Evolutionary conservation across 1,140 invertebrate genomes (phyloP), one percentile per base, ranked within the genome.

Genomic region (Ceratosolen fusciceps): DNA sequence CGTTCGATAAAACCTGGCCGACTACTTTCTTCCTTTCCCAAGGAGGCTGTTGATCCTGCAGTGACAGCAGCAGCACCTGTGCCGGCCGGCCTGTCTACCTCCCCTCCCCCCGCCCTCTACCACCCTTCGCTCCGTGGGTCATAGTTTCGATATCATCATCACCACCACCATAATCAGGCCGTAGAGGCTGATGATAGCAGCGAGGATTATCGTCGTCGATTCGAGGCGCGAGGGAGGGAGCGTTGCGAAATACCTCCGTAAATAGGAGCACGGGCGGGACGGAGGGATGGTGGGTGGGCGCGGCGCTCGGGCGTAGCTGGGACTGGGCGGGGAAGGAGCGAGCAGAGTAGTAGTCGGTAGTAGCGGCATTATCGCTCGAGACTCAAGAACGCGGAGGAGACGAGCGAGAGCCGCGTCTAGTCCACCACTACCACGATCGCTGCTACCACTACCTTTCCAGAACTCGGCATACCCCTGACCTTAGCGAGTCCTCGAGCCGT

Each of bases 401-500:
- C 39, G 39, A 43, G 39, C 39, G 39, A 43, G 39, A 43, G 39
- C 39, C 39, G 12, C 39, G 5, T 7, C 39, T 43, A 43, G 5
- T 43, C 39, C n/a, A n/a, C n/a, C n/a, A n/a, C n/a, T n/a, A n/a
- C n/a, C n/a, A n/a, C n/a, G n/a, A n/a, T 3, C 65, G 52, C 71
- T 73, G 67, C 49, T 76, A 43, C 73, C 84, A 7, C 39, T 47
- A 43, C 39, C 81, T 82, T 87, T 85, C 81, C 83, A 83, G 74
- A 39, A 16, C 56, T 37, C 79, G 67, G 58, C 77, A 82, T 88
- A 88, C 83, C 88, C 88, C 86, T 89, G 88, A 89, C 88, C 88
- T 89, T 88, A 88, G 80, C 83, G 74, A 82, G 79, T 81, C 85
- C 83, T 80, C 80, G 80, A 77, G 74, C 80, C 83, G 82, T 83